These are phyloP conservation scores for Thelaira solivaga DNA, from an alignment of 2,888 invertebrate genomes.

Conservation along the genomic window DNA sequence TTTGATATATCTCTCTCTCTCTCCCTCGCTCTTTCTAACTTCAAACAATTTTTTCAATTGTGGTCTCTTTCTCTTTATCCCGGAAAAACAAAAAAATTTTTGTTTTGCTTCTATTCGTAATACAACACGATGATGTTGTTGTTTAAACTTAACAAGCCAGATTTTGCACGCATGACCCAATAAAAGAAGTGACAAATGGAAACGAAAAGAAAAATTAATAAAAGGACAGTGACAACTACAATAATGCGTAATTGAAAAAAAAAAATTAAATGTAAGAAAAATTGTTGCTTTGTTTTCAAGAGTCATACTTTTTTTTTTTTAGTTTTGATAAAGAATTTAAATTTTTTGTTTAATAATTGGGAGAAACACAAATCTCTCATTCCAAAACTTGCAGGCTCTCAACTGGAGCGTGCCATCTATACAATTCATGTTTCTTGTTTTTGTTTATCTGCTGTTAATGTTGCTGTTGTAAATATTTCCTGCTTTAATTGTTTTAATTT, in stretches of 20 bases:
- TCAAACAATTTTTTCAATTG: background rate
- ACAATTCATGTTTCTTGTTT: too few relatives aligned
- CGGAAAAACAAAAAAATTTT: background rate
- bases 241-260: conserved; percentile 37
- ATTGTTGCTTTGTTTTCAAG: background rate
- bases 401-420: too few relatives aligned
- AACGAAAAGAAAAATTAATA: conserved; percentile 6
- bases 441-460: background rate
- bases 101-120: conserved; percentile 54
- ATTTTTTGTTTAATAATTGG: background rate
- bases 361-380: too few relatives aligned
- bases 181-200: background rate
- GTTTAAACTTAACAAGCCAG: conserved; percentile 30
- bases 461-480: background rate
- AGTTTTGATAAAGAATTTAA: background rate
- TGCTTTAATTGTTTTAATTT: conserved; percentile 12
- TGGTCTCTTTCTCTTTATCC: background rate
- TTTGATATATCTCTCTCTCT: too few relatives aligned
- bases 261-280: background rate
- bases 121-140: too few relatives aligned
- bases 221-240: background rate
- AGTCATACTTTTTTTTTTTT: background rate
- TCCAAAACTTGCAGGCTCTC: too few relatives aligned
- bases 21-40: background rate
- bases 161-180: conserved; percentile 53